phyloP scores from a whole-genome alignment of 1,140 invertebrate genomes.

The Neodiprion virginianus region DNA sequence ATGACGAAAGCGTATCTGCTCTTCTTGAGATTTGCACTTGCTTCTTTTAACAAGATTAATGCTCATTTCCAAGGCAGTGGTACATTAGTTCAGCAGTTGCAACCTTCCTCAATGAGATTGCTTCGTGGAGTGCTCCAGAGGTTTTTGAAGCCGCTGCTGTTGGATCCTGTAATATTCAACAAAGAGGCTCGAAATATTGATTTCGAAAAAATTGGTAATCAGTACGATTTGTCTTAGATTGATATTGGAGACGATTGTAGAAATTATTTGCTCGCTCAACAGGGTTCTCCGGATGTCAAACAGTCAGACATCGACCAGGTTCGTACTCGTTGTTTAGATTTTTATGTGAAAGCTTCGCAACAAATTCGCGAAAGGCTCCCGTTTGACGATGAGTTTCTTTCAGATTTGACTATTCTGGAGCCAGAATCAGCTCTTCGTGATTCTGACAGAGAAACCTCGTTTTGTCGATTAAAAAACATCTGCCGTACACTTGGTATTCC shows the following conservation, averaged over 20 bases:
- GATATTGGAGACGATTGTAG: slow-evolving; percentile 12
- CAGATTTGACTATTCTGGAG: slow-evolving; percentile 13
- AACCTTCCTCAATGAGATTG: slow-evolving; percentile 13
- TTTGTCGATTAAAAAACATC: too few relatives aligned
- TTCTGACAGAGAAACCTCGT: background rate
- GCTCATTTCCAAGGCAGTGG: slow-evolving; percentile 21
- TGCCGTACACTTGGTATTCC: too few relatives aligned
- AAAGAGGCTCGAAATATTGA: slow-evolving; percentile 12
- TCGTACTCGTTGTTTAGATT: slow-evolving; percentile 5
- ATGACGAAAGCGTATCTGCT: slow-evolving; percentile 19
- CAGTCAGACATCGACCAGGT: slow-evolving; percentile 9
- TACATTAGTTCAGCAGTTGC: slow-evolving; percentile 20
- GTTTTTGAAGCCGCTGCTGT: slow-evolving; percentile 12
- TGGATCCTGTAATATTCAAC: background rate
- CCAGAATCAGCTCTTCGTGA: background rate
- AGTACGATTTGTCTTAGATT: background rate
- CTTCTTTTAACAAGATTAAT: slow-evolving; percentile 27
- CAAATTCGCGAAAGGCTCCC: slow-evolving; percentile 19
- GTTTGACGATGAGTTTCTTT: slow-evolving; percentile 19
- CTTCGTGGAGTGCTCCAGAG: slow-evolving; percentile 6
- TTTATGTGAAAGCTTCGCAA: slow-evolving; percentile 16
- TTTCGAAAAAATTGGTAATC: background rate
- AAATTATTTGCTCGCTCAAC: slow-evolving; percentile 12
- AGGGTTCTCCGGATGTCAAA: background rate
- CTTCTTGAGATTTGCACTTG: slow-evolving; percentile 27